Conservation (phyloP, 2,113 vertebrate species). For the Willisornis vidua region DNA sequence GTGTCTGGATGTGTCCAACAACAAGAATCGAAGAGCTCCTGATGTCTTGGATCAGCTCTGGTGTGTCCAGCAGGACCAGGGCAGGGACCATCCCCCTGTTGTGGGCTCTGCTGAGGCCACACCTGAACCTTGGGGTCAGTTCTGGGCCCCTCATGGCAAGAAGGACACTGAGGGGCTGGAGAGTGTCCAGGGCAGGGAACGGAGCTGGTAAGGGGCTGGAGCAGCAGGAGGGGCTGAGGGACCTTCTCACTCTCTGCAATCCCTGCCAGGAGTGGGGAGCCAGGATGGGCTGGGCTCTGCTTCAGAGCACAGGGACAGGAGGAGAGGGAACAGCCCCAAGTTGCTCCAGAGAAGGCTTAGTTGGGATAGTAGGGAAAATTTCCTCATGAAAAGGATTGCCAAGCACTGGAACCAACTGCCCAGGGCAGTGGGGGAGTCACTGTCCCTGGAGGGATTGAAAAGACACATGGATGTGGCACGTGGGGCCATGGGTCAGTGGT, state of each 20-base stretch:
- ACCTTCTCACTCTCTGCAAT: neutral
- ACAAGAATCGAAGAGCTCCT: rapidly evolving
- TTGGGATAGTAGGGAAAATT: neutral
- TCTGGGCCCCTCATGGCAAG: neutral
- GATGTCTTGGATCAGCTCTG: neutral
- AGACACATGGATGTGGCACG: neutral
- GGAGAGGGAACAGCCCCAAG: rapidly evolving
- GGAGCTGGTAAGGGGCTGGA: neutral
- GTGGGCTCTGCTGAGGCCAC: neutral
- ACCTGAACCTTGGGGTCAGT: rapidly evolving
- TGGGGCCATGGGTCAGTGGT: neutral
- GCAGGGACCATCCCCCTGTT: neutral
- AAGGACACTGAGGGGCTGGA: neutral
- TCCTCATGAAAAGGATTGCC: neutral
- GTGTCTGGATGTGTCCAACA: neutral
- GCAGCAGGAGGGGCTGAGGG: neutral
- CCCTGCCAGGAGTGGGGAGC: neutral
- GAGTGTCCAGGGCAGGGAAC: rapidly evolving
- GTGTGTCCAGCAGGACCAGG: neutral
- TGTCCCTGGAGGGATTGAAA: too few relatives aligned
- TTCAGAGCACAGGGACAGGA: neutral
- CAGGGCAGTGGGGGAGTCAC: neutral
- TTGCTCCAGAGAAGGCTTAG: rapidly evolving
- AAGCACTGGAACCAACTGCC: neutral
- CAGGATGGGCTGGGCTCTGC: rapidly evolving